Evolutionary conservation across 2,113 vertebrate species (phyloP).

Genomic region (Halcyon senegalensis): DNA sequence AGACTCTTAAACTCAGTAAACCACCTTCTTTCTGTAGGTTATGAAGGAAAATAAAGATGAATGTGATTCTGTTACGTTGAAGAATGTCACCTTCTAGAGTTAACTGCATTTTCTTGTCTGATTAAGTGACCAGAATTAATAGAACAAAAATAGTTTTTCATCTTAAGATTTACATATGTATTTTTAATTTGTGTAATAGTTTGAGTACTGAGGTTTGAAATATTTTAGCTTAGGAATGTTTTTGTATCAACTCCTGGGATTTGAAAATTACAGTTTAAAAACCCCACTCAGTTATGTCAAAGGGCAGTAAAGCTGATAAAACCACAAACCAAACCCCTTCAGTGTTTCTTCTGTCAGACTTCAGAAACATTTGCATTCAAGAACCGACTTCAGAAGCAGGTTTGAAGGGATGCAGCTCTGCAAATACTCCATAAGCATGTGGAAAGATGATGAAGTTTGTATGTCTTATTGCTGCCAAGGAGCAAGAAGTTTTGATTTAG

Average conservation of each 20-base stretch:
- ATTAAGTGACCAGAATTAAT: background rate
- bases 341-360: background rate
- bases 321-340: fast-evolving
- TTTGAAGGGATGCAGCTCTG: background rate
- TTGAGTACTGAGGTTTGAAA: background rate
- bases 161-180: background rate
- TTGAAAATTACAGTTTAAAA: background rate
- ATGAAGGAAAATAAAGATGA: background rate
- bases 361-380: background rate
- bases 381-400: background rate
- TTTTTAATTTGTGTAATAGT: background rate
- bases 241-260: fast-evolving
- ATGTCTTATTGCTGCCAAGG: background rate
- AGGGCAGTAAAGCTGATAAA: background rate
- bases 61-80: background rate
- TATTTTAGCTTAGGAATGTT: background rate
- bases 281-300: background rate
- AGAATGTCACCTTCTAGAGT: background rate
- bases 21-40: background rate
- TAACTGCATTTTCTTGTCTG: background rate
- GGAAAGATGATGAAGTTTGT: background rate
- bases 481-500: background rate
- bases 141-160: background rate
- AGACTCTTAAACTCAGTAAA: background rate
- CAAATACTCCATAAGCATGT: background rate